A percentile compares a stretch with the other conserved stretches of the same genome.
Conservation (phyloP, 2,113 vertebrate species). For the Recurvirostra avosetta region DNA sequence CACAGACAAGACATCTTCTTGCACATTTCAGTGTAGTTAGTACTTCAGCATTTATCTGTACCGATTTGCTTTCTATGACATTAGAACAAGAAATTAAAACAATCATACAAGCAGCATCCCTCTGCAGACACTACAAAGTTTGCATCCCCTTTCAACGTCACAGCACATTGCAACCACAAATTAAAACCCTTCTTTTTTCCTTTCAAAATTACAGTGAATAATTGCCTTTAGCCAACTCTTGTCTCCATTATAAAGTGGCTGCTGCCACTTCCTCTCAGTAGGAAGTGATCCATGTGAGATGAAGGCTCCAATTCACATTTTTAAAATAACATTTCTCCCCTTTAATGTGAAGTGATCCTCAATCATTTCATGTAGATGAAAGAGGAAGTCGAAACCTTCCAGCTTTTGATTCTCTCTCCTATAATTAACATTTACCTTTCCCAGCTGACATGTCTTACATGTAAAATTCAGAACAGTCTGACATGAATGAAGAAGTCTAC, state of each 20-base stretch:
- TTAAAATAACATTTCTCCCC: constrained; percentile 24
- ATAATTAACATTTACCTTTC: constrained; percentile 41
- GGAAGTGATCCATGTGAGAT: constrained; percentile 9
- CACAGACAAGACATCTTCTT: not conserved
- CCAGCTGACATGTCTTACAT: not conserved
- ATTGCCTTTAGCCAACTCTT: not conserved
- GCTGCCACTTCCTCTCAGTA: constrained; percentile 2
- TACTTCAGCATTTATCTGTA: not conserved
- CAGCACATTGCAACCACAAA: not conserved
- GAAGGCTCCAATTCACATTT: constrained; percentile 8
- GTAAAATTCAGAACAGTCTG: not conserved
- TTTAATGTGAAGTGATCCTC: constrained; percentile 23
- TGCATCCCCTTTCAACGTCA: not conserved
- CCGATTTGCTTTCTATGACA: not conserved
- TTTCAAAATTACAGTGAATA: not conserved
- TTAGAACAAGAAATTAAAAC: not conserved
- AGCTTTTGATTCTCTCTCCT: constrained; percentile 14
- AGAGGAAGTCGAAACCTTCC: not conserved
- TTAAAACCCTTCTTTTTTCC: not conserved
- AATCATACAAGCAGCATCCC: not conserved
- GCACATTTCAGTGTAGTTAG: not conserved
- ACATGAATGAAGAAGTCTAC: not conserved
- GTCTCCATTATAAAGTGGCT: constrained; percentile 22
- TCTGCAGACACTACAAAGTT: not conserved
- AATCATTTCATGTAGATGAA: constrained; percentile 8